Base-by-base conservation (phyloP, 2,797 vertebrate genomes). In the Petrocephalus sullivani region DNA sequence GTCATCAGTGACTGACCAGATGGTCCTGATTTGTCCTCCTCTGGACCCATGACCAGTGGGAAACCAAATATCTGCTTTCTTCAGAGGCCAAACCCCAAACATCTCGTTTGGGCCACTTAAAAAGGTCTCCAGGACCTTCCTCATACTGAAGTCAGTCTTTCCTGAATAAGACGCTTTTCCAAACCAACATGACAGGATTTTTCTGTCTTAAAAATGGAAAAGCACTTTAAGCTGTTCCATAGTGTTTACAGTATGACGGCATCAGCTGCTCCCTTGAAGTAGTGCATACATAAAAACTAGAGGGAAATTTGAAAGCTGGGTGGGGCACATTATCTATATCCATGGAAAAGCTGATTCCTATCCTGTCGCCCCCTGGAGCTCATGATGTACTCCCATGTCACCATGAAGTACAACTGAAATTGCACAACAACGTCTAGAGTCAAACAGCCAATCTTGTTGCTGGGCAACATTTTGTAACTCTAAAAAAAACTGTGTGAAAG, bases 371-470 rank as follows among this genome's bases (percentile, higher is more conserved):
- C 71, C 16, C 14, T 0, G 14, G 37, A 37, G 12, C 67, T 41
- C 14, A 23, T 28, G 60, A 28, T 28, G 28, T 64, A 64, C 9
- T 21, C 21, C 9, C 9, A 64, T 28, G 60, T 28, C 28, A 28
- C 28, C 28, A 28, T 28, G 28, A 82, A 82, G 8, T 21, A 46
- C 41, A 49, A 3, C 46, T 82, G 23, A 82, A 91, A 91, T 90
- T 93, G 88, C 90, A 64, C 93, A 92, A 91, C 61, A 64, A 81
- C 90, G 28, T 89, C 87, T 89, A 93, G 60, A 57, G 89, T 91
- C 90, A 53, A 14, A 51, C 75, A 81, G 37, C 78, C 37, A 82
- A 21, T 82, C 19, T 21, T 93, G 92, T 91, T 93, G 91, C 88
- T 88, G 3, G 8, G 91, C 83, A 87, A 87, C 14, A 23, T 86